Base-by-base conservation (phyloP, 2,888 invertebrate genomes). In the Belgica antarctica region DNA sequence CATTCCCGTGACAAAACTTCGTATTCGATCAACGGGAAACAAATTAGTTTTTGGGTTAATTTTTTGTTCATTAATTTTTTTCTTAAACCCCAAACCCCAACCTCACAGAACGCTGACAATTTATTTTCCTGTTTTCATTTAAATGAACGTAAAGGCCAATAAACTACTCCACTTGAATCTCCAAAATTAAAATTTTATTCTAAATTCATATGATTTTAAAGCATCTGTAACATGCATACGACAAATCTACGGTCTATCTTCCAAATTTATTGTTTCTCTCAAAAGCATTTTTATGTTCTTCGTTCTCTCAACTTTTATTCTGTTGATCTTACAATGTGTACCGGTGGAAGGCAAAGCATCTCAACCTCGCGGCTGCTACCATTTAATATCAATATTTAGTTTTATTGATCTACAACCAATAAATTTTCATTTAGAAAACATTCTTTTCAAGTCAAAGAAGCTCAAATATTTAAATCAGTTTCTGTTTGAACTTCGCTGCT, bases 371-470 rank as follows among this genome's bases (percentile, higher is more conserved):
- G 19, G 52, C 22, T 15, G 47, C 65, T 66, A 41, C 65, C 65
- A 66, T 28, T 68, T 57, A 52, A 68, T 52, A 52, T 52, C 52
- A 52, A 52, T 68, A 34, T 57, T 68, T 31, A 31, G 28, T 47
- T 66, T 24, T 34, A 57, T 52, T 57, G 52, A 68, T 57, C 68
- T 57, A 68, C 68, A 68, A 66, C 24, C 68, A 68, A 68, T 68
- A 66, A 66, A 66, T 66, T 46, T 52, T 52, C 65, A 65, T 46
- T 65, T 47, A 47, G 22, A 15, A 25, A 25, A 65, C 25, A 46
- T 25, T 65, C 65, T n/a, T 41, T 63, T 41, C 19, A 47, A 27
- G 52, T 22, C 7, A 47, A 22, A 28, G 47, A 66, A 47, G 36
- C 46, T 47, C 28, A 66, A 66, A 66, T 66, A 47, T 63, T 63